Conservation (phyloP, 2,888 invertebrate genomes). For the Ditylenchus weischeri region DNA sequence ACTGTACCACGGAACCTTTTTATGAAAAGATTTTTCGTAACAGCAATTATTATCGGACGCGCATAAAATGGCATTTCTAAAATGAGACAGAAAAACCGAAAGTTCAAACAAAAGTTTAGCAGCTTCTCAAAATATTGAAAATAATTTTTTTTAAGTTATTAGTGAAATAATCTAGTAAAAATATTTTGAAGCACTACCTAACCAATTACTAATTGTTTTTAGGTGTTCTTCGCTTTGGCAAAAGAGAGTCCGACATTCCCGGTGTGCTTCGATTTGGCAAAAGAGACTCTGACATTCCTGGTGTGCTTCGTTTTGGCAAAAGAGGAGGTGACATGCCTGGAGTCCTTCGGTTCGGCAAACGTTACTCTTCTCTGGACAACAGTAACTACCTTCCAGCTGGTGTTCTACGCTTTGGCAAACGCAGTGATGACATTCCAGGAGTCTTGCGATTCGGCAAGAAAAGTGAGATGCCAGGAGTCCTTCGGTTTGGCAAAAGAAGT, state of each 20-base stretch:
- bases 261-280: slow-evolving; percentile 56
- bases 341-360: slow-evolving; percentile 32
- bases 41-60: too few species aligned
- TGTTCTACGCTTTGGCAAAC: slow-evolving; percentile 35
- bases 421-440: slow-evolving; percentile 22
- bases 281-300: slow-evolving; percentile 34
- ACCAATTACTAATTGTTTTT: too few species aligned
- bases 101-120: too few species aligned
- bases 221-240: slow-evolving; percentile 37
- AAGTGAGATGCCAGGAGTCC: slow-evolving; percentile 30
- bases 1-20: too few species aligned
- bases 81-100: too few species aligned
- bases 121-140: too few species aligned
- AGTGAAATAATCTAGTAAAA: too few species aligned
- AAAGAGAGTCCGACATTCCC: slow-evolving; percentile 40
- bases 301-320: slow-evolving; percentile 36
- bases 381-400: slow-evolving; percentile 16
- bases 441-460: slow-evolving; percentile 35
- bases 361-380: background rate
- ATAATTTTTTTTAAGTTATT: too few species aligned
- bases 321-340: slow-evolving; percentile 30
- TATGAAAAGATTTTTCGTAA: too few species aligned
- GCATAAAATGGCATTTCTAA: too few species aligned
- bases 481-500: slow-evolving; percentile 33
- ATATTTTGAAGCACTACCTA: too few species aligned